Base-by-base conservation (phyloP, 2,888 invertebrate species). In the Macrophya annulata region DNA sequence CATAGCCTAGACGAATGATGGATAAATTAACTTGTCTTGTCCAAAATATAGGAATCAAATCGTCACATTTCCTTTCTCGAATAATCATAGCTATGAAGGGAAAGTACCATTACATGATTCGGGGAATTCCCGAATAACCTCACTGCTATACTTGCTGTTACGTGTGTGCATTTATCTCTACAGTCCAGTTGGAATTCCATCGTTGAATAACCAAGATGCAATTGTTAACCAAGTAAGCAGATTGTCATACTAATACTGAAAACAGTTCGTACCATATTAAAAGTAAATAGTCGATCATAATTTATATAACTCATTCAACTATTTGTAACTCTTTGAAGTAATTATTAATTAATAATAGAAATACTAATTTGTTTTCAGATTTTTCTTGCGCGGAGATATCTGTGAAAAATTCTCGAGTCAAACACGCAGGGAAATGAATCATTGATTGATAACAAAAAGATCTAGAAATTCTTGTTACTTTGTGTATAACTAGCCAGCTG, bases 381-480 rank as follows among this genome's bases (percentile, higher is more conserved):
- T 68, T 37, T 68, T 37, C 5, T 6, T 25, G 37, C 37, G 5
- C 37, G 68, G 17, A 37, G 25, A 37, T 68, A 17, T 37, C 37
- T 37, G 17, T 4, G 48, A 37, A 68, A 68, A 17, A 37, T 17
- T 17, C 25, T 25, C 12, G 17, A 37, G 17, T 4, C 0, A 68
- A 68, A 37, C 62, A 62, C 10, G 62, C 6, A 62, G 3, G 25
- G 12, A 0, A 15, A 37, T 68, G 21, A 68, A 15, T 31, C 3
- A 25, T 62, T 62, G 12, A 62, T 25, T 1, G 21, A 25, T 1
- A 25, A 21, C n/a, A n/a, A 0, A 9, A 72, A 4, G 43, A 9
- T 40, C 71, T 40, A 15, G 4, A 72, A 40, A 72, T 55, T 43
- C 43, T 72, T 72, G 9, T 72, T 37, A 68, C 15, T 68, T 68